Conservation (phyloP, 2,113 vertebrate species). For the Lepisosteus oculatus region DNA sequence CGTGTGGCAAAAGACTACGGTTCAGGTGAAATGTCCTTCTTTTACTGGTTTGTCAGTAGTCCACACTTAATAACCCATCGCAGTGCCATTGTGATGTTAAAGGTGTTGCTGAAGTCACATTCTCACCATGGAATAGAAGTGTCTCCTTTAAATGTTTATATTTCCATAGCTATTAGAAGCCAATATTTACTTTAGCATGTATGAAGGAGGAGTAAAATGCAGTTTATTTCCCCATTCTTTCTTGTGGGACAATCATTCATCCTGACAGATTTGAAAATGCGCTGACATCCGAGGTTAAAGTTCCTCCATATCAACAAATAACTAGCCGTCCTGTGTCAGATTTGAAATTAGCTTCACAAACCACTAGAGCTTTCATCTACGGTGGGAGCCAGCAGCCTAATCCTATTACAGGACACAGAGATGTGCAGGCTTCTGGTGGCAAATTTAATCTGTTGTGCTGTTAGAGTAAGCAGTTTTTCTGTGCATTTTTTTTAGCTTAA, state of each 20-base stretch:
- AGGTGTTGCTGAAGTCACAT: neutral
- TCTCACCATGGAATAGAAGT: neutral
- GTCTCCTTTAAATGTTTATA: slow-evolving; percentile 10
- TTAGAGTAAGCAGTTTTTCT: slow-evolving; percentile 24
- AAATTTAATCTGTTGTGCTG: slow-evolving; percentile 36
- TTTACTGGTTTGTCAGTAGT: no score
- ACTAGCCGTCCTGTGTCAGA: slow-evolving; percentile 14
- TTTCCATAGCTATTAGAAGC: slow-evolving; percentile 11
- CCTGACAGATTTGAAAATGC: slow-evolving; percentile 32
- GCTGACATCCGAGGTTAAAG: slow-evolving; percentile 35
- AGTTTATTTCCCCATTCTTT: neutral
- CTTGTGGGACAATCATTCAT: slow-evolving; percentile 32
- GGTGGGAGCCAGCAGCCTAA: slow-evolving; percentile 30
- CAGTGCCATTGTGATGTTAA: no score
- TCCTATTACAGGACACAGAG: slow-evolving; percentile 34
- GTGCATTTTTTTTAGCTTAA: slow-evolving; percentile 15
- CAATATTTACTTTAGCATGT: slow-evolving; percentile 18
- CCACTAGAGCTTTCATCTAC: slow-evolving; percentile 22
- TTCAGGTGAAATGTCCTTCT: no score
- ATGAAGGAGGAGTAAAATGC: slow-evolving; percentile 11
- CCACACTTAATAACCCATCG: no score
- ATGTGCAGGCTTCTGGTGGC: slow-evolving; percentile 30
- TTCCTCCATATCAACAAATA: slow-evolving; percentile 26
- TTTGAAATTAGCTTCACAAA: slow-evolving; percentile 33
- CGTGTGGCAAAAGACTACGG: no score